Conservation (phyloP, 2,113 vertebrate species). For the Petrocephalus zakoni region DNA sequence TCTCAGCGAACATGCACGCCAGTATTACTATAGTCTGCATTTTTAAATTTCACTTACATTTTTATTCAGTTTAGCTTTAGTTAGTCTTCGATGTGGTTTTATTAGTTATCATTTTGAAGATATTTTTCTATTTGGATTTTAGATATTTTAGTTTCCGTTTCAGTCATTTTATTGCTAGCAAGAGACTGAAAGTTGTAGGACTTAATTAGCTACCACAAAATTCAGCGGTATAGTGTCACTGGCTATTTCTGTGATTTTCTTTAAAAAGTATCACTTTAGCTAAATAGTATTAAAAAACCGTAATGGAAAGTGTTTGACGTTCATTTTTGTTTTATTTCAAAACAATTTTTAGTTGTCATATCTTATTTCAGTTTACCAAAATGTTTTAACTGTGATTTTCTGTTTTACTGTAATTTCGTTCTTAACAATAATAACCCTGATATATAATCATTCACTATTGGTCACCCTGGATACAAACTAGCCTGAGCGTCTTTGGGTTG, state of each 20-base stretch:
- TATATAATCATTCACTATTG: not conserved
- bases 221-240: not conserved
- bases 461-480: not conserved
- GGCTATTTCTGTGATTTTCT: not conserved
- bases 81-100: not conserved
- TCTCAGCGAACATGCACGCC: not conserved
- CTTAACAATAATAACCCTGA: not conserved
- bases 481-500: not conserved
- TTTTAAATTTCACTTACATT: too few species aligned
- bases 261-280: not conserved
- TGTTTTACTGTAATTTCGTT: not conserved
- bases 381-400: not conserved
- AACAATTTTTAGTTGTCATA: not conserved
- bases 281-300: not conserved
- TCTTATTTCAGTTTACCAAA: not conserved
- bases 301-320: not conserved
- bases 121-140: too few species aligned
- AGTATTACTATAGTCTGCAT: too few species aligned
- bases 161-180: not conserved
- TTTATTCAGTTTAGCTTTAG: not conserved
- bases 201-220: not conserved
- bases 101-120: not conserved
- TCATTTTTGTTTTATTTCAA: not conserved
- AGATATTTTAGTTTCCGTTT: not conserved
- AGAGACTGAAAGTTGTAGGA: too few species aligned